Evolutionary conservation across 2,113 vertebrate species (phyloP).

Genomic region (Carassius carassius): DNA sequence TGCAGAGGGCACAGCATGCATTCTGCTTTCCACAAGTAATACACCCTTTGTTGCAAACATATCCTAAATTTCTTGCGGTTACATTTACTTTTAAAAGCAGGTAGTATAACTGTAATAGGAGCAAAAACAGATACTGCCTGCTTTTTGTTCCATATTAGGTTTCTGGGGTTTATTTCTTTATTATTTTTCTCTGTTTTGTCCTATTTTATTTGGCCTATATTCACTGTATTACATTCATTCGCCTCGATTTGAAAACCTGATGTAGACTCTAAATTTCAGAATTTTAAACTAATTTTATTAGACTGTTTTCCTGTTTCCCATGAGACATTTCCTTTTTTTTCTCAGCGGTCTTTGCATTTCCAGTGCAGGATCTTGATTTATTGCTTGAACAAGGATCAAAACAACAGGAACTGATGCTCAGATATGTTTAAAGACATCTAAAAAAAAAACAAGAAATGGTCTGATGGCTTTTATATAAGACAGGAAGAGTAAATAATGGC

Average conservation of each 20-base stretch:
- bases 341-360: background rate
- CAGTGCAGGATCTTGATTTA: background rate
- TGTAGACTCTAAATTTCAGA: background rate
- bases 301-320: background rate
- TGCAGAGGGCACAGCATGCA: slow-evolving; percentile 51
- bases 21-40: slow-evolving; percentile 62
- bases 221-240: slow-evolving; percentile 29
- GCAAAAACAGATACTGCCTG: slow-evolving; percentile 31
- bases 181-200: slow-evolving; percentile 5
- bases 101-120: slow-evolving; percentile 33
- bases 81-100: slow-evolving; percentile 53
- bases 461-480: background rate
- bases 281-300: background rate
- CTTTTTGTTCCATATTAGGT: slow-evolving; percentile 36
- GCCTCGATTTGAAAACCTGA: slow-evolving; percentile 22
- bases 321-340: background rate
- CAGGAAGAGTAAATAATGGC: background rate
- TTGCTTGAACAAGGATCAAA: background rate
- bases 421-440: background rate
- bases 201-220: slow-evolving; percentile 15
- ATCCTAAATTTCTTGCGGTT: slow-evolving; percentile 46
- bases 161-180: background rate
- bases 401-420: background rate
- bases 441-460: background rate
- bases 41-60: slow-evolving; percentile 62